A percentile compares a stretch with the other conserved stretches of the same genome.
phyloP scores from a whole-genome alignment of 2,113 vertebrate genomes.

The Anas platyrhynchos region DNA sequence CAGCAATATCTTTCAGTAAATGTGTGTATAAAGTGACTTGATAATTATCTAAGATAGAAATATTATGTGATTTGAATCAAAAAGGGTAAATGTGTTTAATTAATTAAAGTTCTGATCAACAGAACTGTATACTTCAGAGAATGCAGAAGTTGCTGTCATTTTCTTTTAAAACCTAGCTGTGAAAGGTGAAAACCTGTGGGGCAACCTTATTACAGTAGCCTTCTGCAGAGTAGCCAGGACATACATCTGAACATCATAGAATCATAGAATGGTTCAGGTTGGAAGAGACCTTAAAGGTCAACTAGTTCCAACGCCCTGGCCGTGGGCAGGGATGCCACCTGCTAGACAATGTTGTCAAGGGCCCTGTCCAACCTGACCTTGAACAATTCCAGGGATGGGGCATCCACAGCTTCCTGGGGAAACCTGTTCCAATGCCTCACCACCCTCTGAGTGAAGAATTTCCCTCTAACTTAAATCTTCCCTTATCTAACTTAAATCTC shows the following conservation, averaged over 20 bases:
- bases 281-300: too few species aligned
- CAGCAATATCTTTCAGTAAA: background rate
- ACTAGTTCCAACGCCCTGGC: too few species aligned
- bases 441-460: too few species aligned
- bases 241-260: background rate
- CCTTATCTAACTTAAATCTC: too few species aligned
- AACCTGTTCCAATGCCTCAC: too few species aligned
- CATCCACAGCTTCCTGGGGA: too few species aligned
- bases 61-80: background rate
- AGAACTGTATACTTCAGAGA: background rate
- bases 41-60: constrained; percentile 10
- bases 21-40: background rate
- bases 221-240: background rate
- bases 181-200: background rate
- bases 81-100: background rate
- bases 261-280: too few species aligned
- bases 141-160: background rate
- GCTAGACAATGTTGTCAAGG: too few species aligned
- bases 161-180: background rate
- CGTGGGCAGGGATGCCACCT: too few species aligned
- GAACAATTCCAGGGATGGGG: too few species aligned
- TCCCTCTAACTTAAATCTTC: too few species aligned
- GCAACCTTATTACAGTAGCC: background rate
- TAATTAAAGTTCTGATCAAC: background rate
- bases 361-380: too few species aligned